phyloP scores from a whole-genome alignment of 2,113 vertebrate genomes.

The Podarcis raffonei region DNA sequence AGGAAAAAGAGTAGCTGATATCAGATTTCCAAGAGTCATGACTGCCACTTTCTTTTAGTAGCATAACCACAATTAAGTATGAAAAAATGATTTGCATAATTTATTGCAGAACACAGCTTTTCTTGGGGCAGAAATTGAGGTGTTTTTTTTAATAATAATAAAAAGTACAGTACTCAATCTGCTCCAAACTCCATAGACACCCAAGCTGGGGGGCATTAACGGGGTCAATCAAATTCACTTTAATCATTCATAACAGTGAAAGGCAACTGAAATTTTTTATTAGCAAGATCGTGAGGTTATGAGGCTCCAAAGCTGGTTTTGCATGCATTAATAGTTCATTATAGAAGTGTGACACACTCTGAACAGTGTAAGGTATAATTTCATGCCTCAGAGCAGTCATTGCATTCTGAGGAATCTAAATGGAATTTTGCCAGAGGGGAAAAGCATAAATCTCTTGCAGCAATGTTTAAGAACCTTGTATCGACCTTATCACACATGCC shows the following conservation, averaged over 20 bases:
- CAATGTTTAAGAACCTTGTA: background rate
- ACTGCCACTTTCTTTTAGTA: background rate
- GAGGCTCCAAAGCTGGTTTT: background rate
- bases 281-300: background rate
- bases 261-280: background rate
- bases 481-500: conserved; percentile 12
- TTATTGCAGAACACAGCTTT: background rate
- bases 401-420: conserved; percentile 24
- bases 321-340: background rate
- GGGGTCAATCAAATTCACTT: background rate
- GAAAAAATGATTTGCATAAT: background rate
- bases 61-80: background rate
- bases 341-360: conserved; percentile 2
- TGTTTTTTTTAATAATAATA: background rate
- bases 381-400: conserved; percentile 35
- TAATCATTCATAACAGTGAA: background rate
- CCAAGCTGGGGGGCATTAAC: background rate
- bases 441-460: conserved; percentile 14
- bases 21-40: background rate
- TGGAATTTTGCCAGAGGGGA: conserved; percentile 19
- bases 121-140: background rate
- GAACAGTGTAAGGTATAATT: conserved; percentile 3
- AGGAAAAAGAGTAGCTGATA: background rate
- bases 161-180: background rate
- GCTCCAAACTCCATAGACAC: background rate